A percentile compares a stretch with the other conserved stretches of the same genome.
These are phyloP conservation scores for Globicephala melas DNA, from an alignment of 2,113 vertebrate genomes.

Conservation along the genomic window DNA sequence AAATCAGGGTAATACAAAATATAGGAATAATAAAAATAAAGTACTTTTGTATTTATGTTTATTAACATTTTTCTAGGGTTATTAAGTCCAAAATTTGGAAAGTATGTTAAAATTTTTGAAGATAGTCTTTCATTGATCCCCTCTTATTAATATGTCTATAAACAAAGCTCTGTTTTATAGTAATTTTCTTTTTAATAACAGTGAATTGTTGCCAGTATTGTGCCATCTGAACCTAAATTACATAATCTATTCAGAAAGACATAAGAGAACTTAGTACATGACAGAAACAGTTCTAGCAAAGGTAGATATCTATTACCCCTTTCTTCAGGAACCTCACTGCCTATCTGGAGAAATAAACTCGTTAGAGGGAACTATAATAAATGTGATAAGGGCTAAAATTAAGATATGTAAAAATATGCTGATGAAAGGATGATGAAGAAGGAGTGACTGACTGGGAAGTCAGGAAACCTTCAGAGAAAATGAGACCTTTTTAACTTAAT, in stretches of 20 bases:
- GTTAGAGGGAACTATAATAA: not conserved
- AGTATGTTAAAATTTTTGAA: not conserved
- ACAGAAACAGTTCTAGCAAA: not conserved
- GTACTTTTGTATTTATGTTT: not conserved
- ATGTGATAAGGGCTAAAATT: not conserved
- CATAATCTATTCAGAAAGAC: not conserved
- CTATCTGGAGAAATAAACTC: not conserved
- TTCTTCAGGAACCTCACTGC: not conserved
- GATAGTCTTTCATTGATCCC: not conserved
- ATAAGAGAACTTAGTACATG: not conserved
- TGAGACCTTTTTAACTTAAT: not conserved
- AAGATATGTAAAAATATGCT: not conserved
- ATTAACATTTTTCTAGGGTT: not conserved
- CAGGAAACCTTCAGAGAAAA: not conserved
- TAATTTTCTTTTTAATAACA: not conserved
- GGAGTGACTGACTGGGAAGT: not conserved
- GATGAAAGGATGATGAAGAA: not conserved
- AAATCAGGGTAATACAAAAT: not conserved
- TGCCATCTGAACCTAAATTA: not conserved
- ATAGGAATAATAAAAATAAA: not conserved
- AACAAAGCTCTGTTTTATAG: not conserved
- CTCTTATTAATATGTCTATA: not conserved
- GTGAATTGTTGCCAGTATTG: not conserved
- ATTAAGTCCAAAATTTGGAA: not conserved
- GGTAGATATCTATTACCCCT: not conserved